Conservation (phyloP, 2,797 vertebrate species). For the Platalea minor region DNA sequence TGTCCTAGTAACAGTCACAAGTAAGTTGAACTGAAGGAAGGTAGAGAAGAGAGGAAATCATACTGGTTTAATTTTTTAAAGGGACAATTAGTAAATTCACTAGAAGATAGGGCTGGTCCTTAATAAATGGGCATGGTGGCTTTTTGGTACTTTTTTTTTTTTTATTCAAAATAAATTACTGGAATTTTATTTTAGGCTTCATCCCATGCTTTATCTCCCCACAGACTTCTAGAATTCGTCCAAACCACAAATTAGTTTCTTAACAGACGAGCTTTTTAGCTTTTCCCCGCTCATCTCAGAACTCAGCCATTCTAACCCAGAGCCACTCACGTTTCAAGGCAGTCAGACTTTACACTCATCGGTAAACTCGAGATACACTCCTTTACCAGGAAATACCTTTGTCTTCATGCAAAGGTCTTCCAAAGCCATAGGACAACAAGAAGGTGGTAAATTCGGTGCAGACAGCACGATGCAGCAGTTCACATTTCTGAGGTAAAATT, state of each 20-base stretch:
- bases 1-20: background rate
- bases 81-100: background rate
- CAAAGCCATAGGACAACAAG: background rate
- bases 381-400: background rate
- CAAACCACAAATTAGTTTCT: background rate
- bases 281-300: background rate
- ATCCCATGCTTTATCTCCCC: background rate
- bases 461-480: background rate
- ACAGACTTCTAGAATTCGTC: background rate
- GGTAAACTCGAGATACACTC: background rate
- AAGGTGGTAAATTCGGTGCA: background rate
- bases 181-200: background rate
- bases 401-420: background rate
- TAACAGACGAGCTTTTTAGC: background rate
- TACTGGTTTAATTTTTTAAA: background rate
- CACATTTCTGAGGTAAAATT: background rate
- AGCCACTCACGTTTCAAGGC: background rate
- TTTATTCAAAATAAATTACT: background rate
- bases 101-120: background rate
- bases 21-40: background rate
- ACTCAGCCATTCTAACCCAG: background rate
- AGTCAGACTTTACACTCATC: background rate
- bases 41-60: background rate
- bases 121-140: background rate
- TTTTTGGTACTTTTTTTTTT: background rate